phyloP scores from a whole-genome alignment of 1,140 invertebrate genomes.

The Riptortus pedestris region DNA sequence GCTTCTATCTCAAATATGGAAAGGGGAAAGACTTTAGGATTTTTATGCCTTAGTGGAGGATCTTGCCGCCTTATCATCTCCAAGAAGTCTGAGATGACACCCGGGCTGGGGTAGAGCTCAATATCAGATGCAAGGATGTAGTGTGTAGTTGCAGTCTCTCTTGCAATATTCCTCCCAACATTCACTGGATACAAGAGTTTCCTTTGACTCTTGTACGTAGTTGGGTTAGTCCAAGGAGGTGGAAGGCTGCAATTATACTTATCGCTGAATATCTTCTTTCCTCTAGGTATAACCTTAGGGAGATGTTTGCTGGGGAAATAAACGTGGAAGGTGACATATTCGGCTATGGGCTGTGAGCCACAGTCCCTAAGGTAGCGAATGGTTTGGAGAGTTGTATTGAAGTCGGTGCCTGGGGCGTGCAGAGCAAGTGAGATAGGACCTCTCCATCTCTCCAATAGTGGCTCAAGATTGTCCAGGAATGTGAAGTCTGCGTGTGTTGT shows the following conservation, averaged over 20 bases:
- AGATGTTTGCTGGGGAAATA: constrained; percentile 78
- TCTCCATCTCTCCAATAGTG: constrained; percentile 59
- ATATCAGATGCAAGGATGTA: constrained; percentile 79
- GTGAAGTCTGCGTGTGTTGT: constrained; percentile 86
- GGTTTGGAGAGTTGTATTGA: constrained; percentile 43
- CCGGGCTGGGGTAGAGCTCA: constrained; percentile 75
- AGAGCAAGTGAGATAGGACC: constrained; percentile 59
- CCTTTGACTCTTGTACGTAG: constrained; percentile 66
- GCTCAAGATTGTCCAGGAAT: constrained; percentile 79
- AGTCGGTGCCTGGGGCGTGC: constrained; percentile 56
- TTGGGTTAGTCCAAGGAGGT: constrained; percentile 55
- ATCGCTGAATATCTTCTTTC: constrained; percentile 47
- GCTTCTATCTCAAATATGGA: constrained; percentile 74
- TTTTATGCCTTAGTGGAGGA: constrained; percentile 50
- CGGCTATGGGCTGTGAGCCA: constrained; percentile 49
- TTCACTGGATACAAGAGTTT: constrained; percentile 79
- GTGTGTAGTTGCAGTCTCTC: constrained; percentile 68
- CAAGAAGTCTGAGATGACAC: constrained; percentile 61
- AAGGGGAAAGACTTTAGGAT: constrained; percentile 67
- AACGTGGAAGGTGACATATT: constrained; percentile 72
- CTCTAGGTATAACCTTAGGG: constrained; percentile 49
- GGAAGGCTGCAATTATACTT: constrained; percentile 56
- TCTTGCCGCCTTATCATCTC: constrained; percentile 67
- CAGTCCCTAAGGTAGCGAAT: constrained; percentile 50
- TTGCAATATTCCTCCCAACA: constrained; percentile 72